Evolutionary conservation across 2,888 invertebrate genomes (phyloP), one percentile per base, ranked within the genome.

Genomic region (Dorcus parallelipipedus): DNA sequence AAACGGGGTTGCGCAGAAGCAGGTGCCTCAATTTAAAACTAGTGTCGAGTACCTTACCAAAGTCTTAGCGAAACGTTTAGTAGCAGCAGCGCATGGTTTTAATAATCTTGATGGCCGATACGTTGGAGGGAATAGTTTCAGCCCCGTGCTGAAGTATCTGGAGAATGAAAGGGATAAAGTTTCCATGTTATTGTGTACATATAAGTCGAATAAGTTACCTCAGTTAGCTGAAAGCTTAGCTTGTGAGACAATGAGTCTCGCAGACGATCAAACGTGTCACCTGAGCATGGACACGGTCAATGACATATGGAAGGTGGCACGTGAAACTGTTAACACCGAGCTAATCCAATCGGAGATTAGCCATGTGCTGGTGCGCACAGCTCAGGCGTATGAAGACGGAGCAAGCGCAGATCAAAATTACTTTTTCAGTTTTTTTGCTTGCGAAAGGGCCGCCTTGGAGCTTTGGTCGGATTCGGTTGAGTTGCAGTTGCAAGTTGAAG

Each of bases 341-440:
- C 79, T 91, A 33, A 88, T 91, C 33, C 89, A 89, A 71, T 87
- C 89, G 0, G 91, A 91, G 78, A 88, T 91, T 60, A 84, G 88
- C 14, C 88, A 90, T 59, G 88, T 90, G 5, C 82, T 90, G 71
- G 81, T 83, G 69, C 82, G 87, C 42, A 89, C 88, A 56, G 88
- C 88, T 4, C 86, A 86, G 69, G 79, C 84, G 3, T 89, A 89
- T 73, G 89, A 89, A 69, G 80, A 79, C 39, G 82, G 83, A 42
- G 64, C 73, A 33, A 76, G 80, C 9, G 77, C 75, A 4, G 81
- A 84, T 62, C 80, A 84, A 26, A 74, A 77, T 61, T 81, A 81
- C 50, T 83, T 85, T 54, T 85, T 86, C 69, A 85, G 85, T 61
- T 81, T 87, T 20, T 84, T 84, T n/a, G 84, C 86, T 7, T 84